Conservation (phyloP, 2,888 invertebrate genomes). For the Panzeria rudis region DNA sequence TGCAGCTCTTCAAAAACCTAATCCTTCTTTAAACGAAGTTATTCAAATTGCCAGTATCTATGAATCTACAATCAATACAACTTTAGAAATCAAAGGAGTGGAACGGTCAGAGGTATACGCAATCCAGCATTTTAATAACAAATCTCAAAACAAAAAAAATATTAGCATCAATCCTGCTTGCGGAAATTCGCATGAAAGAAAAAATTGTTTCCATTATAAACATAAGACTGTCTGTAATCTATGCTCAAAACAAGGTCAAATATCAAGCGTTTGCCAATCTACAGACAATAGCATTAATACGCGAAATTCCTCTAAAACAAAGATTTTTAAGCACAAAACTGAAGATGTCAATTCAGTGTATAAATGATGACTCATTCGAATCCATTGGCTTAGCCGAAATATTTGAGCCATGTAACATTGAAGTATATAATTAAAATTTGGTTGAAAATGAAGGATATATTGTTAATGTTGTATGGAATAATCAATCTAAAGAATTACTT, state of each 20-base stretch:
- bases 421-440: no score
- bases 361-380: not conserved
- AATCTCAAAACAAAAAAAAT: not conserved
- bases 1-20: conserved; percentile 4
- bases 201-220: not conserved
- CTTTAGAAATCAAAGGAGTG: not conserved
- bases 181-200: no score
- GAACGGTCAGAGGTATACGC: not conserved
- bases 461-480: not conserved
- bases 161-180: not conserved
- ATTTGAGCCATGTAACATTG: no score
- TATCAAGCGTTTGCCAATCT: not conserved
- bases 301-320: no score
- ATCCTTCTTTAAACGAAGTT: conserved; percentile 11
- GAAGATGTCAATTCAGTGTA: not conserved
- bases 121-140: not conserved
- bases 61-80: not conserved
- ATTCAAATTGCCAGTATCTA: conserved; percentile 5
- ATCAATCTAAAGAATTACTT: not conserved
- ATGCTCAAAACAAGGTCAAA: not conserved
- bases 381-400: no score
- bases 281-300: not conserved
- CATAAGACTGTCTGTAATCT: not conserved
- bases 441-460: not conserved
- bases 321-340: not conserved